These are phyloP conservation scores for Platyura marginata DNA, from an alignment of 1,140 invertebrate species.

Conservation along the genomic window DNA sequence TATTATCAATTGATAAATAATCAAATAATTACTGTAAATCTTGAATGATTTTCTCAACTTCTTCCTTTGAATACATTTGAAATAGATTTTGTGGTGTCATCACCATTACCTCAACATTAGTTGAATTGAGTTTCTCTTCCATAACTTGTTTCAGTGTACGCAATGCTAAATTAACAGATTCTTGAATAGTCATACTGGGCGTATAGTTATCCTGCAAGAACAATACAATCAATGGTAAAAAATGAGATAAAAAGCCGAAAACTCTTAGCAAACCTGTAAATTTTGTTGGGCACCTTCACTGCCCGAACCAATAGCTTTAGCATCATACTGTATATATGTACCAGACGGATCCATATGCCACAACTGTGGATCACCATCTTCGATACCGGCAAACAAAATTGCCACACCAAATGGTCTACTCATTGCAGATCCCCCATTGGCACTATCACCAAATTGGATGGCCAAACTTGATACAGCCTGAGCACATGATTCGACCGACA, in stretches of 20 bases:
- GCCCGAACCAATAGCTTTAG: conserved; percentile 98
- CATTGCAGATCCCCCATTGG: conserved; percentile 89
- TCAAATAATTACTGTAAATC: conserved; percentile 10
- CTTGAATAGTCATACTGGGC: conserved; percentile 80
- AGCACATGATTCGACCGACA: conserved; percentile 93
- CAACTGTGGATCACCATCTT: conserved; percentile 69
- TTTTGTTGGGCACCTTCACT: conserved; percentile 98
- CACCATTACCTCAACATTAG: conserved; percentile 95
- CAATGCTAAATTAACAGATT: conserved; percentile 80
- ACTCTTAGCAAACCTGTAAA: conserved; percentile 39
- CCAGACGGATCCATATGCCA: conserved; percentile 98
- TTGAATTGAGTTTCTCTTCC: conserved; percentile 97
- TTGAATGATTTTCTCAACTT: conserved; percentile 72
- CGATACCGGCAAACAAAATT: conserved; percentile 71
- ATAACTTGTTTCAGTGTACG: conserved; percentile 98
- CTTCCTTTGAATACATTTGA: conserved; percentile 79
- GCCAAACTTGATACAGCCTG: conserved; percentile 97
- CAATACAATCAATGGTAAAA: conserved; percentile 5
- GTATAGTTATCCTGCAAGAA: conserved; percentile 50
- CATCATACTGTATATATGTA: conserved; percentile 94
- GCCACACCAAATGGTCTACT: conserved; percentile 98
- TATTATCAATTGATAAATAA: neutral
- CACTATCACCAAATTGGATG: conserved; percentile 95
- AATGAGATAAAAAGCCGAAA: conserved; percentile 4
- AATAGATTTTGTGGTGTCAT: conserved; percentile 73